phyloP scores from a whole-genome alignment of 2,888 invertebrate genomes.

The Drosophila borborema region DNA sequence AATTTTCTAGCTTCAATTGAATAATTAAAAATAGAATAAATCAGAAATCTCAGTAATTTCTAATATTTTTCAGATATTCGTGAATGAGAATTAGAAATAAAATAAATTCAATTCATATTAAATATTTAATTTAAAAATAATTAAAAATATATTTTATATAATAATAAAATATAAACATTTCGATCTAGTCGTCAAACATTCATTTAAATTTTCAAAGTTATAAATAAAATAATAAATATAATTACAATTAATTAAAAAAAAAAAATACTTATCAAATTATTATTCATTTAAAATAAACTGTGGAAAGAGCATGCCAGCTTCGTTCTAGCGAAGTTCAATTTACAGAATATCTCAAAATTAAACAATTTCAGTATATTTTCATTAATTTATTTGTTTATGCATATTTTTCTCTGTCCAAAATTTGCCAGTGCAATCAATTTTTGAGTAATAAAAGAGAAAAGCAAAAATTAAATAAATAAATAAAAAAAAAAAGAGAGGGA shows the following conservation, averaged over 20 bases:
- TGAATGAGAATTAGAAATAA: too few relatives aligned
- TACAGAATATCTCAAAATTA: too few relatives aligned
- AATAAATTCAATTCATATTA: too few relatives aligned
- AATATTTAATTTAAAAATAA: too few relatives aligned
- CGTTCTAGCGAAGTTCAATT: conserved; percentile 21
- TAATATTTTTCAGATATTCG: too few relatives aligned
- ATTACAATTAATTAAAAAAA: not conserved
- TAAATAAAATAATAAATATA: not conserved
- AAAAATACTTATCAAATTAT: not conserved
- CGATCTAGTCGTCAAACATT: too few relatives aligned
- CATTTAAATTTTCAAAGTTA: too few relatives aligned
- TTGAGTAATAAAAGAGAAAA: conserved; percentile 64
- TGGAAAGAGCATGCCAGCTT: conserved; percentile 27
- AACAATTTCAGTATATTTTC: conserved; percentile 2
- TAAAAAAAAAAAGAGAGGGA: not conserved
- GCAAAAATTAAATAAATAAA: not conserved
- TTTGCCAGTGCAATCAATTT: conserved; percentile 83
- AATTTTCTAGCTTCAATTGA: too few relatives aligned
- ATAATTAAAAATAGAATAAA: too few relatives aligned
- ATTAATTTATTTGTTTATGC: conserved; percentile 10
- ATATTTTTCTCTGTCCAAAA: conserved; percentile 43
- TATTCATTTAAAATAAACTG: not conserved
- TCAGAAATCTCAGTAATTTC: too few relatives aligned
- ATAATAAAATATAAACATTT: too few relatives aligned
- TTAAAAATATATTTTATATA: too few relatives aligned